Evolutionary conservation across 2,888 invertebrate genomes (phyloP), one percentile per base, ranked within the genome.

Genomic region (Amphipyra tragopoginis): DNA sequence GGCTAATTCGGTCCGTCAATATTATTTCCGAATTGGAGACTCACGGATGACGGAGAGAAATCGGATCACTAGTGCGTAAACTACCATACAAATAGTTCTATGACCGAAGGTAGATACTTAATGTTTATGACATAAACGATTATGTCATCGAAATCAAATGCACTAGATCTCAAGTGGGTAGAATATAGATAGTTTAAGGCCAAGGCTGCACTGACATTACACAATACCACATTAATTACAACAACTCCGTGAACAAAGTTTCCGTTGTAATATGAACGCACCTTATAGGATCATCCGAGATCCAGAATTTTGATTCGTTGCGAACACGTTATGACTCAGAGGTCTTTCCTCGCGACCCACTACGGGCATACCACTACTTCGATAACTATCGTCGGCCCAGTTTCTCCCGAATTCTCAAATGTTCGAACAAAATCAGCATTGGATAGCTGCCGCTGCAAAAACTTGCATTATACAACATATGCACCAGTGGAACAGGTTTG

Each of bases 301-400:
- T 75, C 60, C 65, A 68, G 63, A 72, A 60, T 56, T 75, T 68
- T 62, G 59, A 50, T 47, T 76, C 55, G 61, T 49, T 52, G 65
- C 59, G 47, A 68, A 63, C 77, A 58, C 45, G 69, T 65, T 76
- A 55, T 78, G 79, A 79, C 65, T 77, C 77, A 78, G 65, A 73
- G 72, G 64, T 73, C 60, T 77, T 65, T 73, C 76, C 64, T 57
- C 21, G 14, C 51, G 43, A 43, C 33, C 34, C 8, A 48, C 51
- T 36, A 34, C 50, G 45, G 48, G 10, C 26, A 26, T 34, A 43
- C 11, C 42, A 29, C 15, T 33, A 34, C 34, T 51, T 63, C 26
- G 11, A 21, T 13, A 48, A 40, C 45, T 65, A 67, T 58, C 8
- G 55, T 43, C 2, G 2, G 38, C 13, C 26, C 9, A 33, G 6